These are phyloP conservation scores for Cerceris ruficornis DNA, from an alignment of 2,888 invertebrate genomes.

Conservation along the genomic window DNA sequence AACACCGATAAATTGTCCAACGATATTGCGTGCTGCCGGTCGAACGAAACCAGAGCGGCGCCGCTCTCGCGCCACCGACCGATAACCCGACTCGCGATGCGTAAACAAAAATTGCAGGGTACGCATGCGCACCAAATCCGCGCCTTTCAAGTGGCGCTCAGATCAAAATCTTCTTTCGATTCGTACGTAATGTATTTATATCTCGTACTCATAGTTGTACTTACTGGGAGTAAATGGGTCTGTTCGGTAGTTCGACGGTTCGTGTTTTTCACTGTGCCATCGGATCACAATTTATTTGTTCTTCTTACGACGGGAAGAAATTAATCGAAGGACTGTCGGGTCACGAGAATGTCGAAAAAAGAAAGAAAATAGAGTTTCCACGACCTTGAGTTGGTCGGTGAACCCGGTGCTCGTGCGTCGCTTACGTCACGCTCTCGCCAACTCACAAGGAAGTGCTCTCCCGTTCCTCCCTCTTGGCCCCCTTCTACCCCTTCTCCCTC, in stretches of 20 bases:
- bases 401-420: constrained; percentile 45
- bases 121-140: too few species aligned
- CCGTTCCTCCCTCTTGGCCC: constrained; percentile 17
- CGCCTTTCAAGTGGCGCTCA: too few species aligned
- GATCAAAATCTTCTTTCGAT: too few species aligned
- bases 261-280: too few species aligned
- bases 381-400: constrained; percentile 54
- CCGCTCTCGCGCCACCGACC: constrained; percentile 24
- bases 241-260: too few species aligned
- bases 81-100: constrained; percentile 42
- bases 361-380: constrained; percentile 41
- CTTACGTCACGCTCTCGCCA: constrained; percentile 46
- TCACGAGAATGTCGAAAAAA: not conserved
- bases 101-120: constrained; percentile 15
- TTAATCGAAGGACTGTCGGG: not conserved
- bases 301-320: too few species aligned
- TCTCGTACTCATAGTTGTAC: too few species aligned
- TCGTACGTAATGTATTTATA: too few species aligned
- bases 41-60: constrained; percentile 16
- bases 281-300: too few species aligned
- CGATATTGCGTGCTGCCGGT: not conserved
- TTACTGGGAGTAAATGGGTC: too few species aligned
- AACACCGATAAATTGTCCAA: too few species aligned
- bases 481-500: too few species aligned
- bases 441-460: constrained; percentile 55